Evolutionary conservation across 1,140 invertebrate genomes (phyloP).

Genomic region (Trichonephila clavata): DNA sequence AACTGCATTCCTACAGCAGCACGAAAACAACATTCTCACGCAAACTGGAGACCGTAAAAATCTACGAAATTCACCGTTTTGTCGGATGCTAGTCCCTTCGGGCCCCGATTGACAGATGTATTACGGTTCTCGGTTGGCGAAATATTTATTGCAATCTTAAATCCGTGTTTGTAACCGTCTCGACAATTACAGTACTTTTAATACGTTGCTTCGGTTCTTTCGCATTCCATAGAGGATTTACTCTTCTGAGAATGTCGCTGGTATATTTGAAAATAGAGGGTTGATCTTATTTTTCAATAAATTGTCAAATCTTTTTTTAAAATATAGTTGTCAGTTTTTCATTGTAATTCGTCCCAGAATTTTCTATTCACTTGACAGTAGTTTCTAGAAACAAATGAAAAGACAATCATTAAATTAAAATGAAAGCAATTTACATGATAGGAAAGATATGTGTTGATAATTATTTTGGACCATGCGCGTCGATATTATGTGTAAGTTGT

Average conservation of each 20-base stretch:
- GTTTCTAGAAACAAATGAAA: too few relatives aligned
- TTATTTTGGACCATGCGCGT: too few relatives aligned
- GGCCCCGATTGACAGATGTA: neutral
- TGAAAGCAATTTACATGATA: too few relatives aligned
- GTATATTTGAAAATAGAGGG: too few relatives aligned
- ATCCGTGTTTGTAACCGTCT: neutral
- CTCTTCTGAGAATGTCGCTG: neutral
- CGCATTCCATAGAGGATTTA: neutral
- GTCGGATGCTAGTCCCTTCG: neutral
- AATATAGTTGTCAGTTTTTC: too few relatives aligned
- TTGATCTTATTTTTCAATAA: too few relatives aligned
- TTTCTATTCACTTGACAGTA: too few relatives aligned
- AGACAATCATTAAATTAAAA: too few relatives aligned
- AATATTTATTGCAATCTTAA: neutral
- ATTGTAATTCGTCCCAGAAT: too few relatives aligned
- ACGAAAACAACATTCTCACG: constrained; percentile 9
- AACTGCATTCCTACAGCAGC: neutral
- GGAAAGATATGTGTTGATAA: too few relatives aligned
- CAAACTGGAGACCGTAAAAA: neutral
- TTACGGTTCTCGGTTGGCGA: neutral
- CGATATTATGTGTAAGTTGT: too few relatives aligned
- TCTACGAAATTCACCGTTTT: neutral
- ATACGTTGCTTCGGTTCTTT: neutral
- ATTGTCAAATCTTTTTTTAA: too few relatives aligned
- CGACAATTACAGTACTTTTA: neutral